Base-by-base conservation (phyloP, 2,113 vertebrate genomes). In the Daboia siamensis region DNA sequence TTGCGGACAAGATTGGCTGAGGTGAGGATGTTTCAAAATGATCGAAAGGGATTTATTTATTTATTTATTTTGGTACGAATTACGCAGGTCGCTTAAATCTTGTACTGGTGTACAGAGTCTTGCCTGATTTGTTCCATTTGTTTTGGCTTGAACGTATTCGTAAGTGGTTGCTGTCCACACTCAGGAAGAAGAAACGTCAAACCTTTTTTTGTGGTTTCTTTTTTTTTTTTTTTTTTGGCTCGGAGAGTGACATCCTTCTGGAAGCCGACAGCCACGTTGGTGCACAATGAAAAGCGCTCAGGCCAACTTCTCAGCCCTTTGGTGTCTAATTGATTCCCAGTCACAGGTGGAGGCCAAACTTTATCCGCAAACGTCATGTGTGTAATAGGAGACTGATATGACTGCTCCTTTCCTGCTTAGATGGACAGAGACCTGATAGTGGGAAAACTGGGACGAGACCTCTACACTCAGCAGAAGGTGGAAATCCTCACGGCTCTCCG, bases 371-470 rank as follows among this genome's bases (percentile, higher is more conserved):
- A 21, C 1, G 1, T 54, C 48, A 69, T 11, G 0, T 24, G 21
- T 54, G 89, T 5, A 39, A 90, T 12, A 23, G n/a, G 54, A 80
- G 17, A 33, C 33, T 57, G 54, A 69, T 39, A 17, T 1, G 15
- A 39, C 15, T 88, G 44, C 26, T 46, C 48, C 55, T 3, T 3
- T 33, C 5, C 20, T 10, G 8, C 93, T 5, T 96, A 99, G 99
- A 99, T 99, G 99, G 99, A 99, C 94, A 97, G 99, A 96, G 99
- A 99, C 89, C 97, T 99, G 93, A 99, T 99, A 94, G 98, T 99
- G 69, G 99, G 99, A 64, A 99, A 99, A 93, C 95, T 99, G 95
- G 97, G 97, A 0, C 97, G 97, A 95, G 98, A 98, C 5, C 94
- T 98, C 17, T 98, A 99, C 94, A 99, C 97, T 0, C 98, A 98